Percentiles rank a stretch among this genome's conserved stretches.
Conservation (phyloP, 2,797 vertebrate species). For the Pteronotus mesoamericanus region DNA sequence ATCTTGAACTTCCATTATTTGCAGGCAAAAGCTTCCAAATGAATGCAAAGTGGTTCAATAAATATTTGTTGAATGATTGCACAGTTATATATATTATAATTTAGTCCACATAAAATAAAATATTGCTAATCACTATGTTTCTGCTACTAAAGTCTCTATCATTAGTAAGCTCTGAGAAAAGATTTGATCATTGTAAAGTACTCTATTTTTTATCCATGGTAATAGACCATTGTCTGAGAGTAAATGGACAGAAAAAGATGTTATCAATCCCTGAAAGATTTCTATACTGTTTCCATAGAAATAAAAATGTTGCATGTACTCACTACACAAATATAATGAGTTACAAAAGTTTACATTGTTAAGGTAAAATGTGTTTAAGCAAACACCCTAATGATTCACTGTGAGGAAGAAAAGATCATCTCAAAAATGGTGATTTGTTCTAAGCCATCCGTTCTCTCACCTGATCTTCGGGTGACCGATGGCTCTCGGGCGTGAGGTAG, state of each 20-base stretch:
- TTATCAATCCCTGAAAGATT: neutral
- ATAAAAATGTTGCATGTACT: neutral
- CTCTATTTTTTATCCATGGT: neutral
- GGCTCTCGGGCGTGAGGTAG: neutral
- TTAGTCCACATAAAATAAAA: slow-evolving; percentile 4
- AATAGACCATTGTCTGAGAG: neutral
- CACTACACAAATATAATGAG: neutral
- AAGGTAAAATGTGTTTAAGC: neutral
- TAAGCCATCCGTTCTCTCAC: neutral
- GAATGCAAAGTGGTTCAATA: neutral
- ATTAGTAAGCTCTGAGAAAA: neutral
- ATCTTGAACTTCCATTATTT: neutral
- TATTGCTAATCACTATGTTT: neutral
- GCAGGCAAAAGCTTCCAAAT: neutral
- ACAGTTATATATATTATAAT: neutral
- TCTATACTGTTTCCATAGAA: neutral
- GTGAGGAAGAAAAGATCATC: neutral
- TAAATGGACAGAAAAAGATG: neutral
- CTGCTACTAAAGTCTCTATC: neutral
- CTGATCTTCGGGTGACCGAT: neutral
- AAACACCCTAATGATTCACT: neutral
- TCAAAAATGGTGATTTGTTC: neutral
- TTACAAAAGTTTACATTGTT: neutral
- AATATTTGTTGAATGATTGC: neutral
- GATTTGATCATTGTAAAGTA: neutral